phyloP scores from a whole-genome alignment of 2,797 vertebrate genomes.

The Melanotaenia nigrans region DNA sequence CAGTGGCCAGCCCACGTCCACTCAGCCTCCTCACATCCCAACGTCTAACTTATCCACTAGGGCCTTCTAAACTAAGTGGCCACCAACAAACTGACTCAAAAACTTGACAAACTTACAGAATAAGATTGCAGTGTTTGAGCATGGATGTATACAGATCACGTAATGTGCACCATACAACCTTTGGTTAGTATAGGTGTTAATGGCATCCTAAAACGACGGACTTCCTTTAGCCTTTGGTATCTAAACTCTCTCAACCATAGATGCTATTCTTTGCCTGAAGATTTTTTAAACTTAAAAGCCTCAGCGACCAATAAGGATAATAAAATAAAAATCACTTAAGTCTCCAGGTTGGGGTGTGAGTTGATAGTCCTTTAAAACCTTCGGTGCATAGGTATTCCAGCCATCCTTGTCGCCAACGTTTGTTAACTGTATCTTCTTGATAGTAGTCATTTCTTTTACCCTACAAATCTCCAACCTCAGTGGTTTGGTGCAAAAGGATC shows the following conservation, averaged over 20 bases:
- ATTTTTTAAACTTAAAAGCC: slow-evolving; percentile 55
- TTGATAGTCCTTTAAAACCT: slow-evolving; percentile 70
- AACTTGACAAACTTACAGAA: slow-evolving; percentile 57
- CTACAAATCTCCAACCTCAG: slow-evolving; percentile 59
- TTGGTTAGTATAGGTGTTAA: slow-evolving; percentile 77
- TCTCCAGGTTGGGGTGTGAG: slow-evolving; percentile 64
- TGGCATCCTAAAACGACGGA: slow-evolving; percentile 60
- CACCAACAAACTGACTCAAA: slow-evolving; percentile 52
- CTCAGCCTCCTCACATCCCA: slow-evolving; percentile 55
- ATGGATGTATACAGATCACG: slow-evolving; percentile 50
- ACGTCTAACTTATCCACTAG: slow-evolving; percentile 48
- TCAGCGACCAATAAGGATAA: slow-evolving; percentile 41
- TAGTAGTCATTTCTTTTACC: slow-evolving; percentile 50
- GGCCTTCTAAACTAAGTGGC: slow-evolving; percentile 49
- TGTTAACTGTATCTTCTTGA: slow-evolving; percentile 32
- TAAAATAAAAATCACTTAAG: slow-evolving; percentile 49
- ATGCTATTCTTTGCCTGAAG: slow-evolving; percentile 53
- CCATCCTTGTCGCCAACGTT: slow-evolving; percentile 54
- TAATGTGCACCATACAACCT: slow-evolving; percentile 73
- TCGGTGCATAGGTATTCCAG: slow-evolving; percentile 71
- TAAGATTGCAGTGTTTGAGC: slow-evolving; percentile 64
- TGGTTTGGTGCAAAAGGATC: slow-evolving; percentile 76
- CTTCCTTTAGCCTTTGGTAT: slow-evolving; percentile 79
- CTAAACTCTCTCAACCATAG: slow-evolving; percentile 60
- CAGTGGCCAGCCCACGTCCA: slow-evolving; percentile 60